phyloP scores from a whole-genome alignment of 2,888 invertebrate species.

The Ophion slaviceki region DNA sequence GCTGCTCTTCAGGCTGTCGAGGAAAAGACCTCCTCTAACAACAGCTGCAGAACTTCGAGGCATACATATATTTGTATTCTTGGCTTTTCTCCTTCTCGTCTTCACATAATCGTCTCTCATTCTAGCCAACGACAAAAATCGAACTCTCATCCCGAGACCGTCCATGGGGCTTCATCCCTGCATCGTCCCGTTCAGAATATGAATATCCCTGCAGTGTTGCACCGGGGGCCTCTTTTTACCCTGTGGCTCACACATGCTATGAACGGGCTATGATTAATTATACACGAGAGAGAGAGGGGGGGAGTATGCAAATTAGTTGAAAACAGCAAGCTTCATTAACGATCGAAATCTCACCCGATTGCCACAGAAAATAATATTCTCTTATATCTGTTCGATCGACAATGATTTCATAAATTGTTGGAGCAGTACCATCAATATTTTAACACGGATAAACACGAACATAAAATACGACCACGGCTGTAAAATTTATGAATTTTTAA shows the following conservation, averaged over 20 bases:
- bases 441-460: too few relatives aligned
- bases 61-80: conserved; percentile 18
- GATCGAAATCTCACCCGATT: conserved; percentile 3
- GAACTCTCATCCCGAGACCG: conserved; percentile 46
- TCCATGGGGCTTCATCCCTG: conserved; percentile 64
- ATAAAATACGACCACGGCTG: too few relatives aligned
- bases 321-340: conserved; percentile 9
- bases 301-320: neutral
- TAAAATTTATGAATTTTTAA: too few relatives aligned
- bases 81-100: conserved; percentile 34
- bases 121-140: conserved; percentile 37
- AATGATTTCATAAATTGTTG: too few relatives aligned
- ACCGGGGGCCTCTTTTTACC: conserved; percentile 28
- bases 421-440: too few relatives aligned
- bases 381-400: too few relatives aligned
- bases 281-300: conserved; percentile 16
- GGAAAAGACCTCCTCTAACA: conserved; percentile 62
- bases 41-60: conserved; percentile 57
- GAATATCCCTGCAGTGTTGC: conserved; percentile 25
- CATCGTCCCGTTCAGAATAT: conserved; percentile 43
- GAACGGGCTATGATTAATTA: conserved; percentile 59
- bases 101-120: conserved; percentile 29
- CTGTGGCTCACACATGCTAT: conserved; percentile 57
- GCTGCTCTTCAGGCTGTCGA: conserved; percentile 34
- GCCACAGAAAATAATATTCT: neutral